Evolutionary conservation across 2,113 vertebrate genomes (phyloP).

Genomic region (Callipepla squamata): DNA sequence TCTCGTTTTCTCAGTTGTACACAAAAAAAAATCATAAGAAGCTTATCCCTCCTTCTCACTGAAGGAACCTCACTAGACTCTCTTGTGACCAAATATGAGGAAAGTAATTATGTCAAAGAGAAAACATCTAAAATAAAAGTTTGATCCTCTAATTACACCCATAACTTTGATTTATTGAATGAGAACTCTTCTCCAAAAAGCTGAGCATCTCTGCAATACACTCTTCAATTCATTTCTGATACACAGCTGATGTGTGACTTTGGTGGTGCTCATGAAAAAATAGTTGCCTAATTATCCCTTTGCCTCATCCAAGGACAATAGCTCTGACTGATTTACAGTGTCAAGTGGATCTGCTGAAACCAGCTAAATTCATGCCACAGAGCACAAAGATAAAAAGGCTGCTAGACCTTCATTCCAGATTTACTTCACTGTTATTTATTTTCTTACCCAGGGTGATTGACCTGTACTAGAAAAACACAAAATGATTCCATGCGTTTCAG

Average conservation of each 20-base stretch:
- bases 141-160: neutral
- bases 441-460: neutral
- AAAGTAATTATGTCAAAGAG: neutral
- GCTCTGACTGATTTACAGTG: neutral
- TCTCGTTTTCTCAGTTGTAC: neutral
- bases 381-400: neutral
- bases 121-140: neutral
- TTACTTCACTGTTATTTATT: neutral
- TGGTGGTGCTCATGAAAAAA: neutral
- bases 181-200: accelerated
- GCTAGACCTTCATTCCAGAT: neutral
- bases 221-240: neutral
- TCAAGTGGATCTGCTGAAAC: neutral
- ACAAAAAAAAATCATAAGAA: neutral
- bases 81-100: neutral
- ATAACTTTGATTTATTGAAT: neutral
- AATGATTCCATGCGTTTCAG: neutral
- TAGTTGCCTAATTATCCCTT: neutral
- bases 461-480: neutral
- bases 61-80: neutral
- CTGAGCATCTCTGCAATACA: neutral
- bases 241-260: neutral
- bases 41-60: neutral
- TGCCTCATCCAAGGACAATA: neutral
- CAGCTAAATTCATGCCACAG: neutral